Base-by-base conservation (phyloP, 2,888 invertebrate genomes). In the Oscheius myriophilus region DNA sequence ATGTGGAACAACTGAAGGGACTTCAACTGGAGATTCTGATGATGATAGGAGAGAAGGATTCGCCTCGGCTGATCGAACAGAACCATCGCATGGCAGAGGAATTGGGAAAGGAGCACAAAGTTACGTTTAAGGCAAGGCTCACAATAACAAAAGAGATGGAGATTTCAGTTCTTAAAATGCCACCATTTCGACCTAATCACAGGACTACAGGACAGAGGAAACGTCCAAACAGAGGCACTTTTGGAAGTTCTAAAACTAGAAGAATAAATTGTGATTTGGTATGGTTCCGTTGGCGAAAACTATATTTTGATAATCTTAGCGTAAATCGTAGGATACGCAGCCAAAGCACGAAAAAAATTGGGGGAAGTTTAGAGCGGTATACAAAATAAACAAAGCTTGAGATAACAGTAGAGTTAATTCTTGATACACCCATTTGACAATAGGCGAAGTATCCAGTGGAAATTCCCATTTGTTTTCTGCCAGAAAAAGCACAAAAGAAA, bases 181-280 rank as follows among this genome's bases (percentile, higher is more conserved):
- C 45, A 65, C 41, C 65, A 65, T 55, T 65, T 65, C 25, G 55
- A 55, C 21, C 16, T 65, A 55, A 57, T 65, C 11, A 33, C 65
- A 6, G 26, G 41, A 23, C 51, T 63, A 26, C 63, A 53, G 41
- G 25, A 41, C 7, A n/a, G 39, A 14, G 43, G 52, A 21, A 63
- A 51, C 25, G 53, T 52, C 39, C 53, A 52, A 18, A 23, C 53
- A 3, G 11, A 42, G n/a, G 39, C 51, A 2, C 63, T 63, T 14
- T 41, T 52, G 12, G 25, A 53, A 7, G 52, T 63, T 41, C 52
- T 63, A n/a, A 42, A 41, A 63, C 18, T 63, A 25, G 21, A 23
- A 33, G 4, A 33, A 9, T 33, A 33, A 33, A 33, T n/a, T n/a
- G n/a, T n/a, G n/a, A n/a, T n/a, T n/a, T n/a, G n/a, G n/a, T n/a